These are phyloP conservation scores for Macquaria australasica DNA, from an alignment of 2,113 vertebrate genomes.

Conservation along the genomic window DNA sequence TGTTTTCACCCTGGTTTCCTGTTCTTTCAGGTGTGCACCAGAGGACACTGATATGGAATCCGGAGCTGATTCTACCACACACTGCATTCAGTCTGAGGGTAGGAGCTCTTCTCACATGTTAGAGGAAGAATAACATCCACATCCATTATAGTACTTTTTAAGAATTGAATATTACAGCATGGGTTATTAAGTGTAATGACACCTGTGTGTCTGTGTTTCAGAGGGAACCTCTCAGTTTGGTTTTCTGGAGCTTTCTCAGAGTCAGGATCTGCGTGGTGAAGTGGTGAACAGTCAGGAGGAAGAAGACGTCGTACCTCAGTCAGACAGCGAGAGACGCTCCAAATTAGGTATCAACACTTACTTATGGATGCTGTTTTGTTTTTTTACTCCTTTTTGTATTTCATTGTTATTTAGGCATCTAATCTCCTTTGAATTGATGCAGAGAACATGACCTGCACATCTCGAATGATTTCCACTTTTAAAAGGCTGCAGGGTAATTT, in stretches of 20 bases:
- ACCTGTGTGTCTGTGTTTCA: conserved; percentile 36
- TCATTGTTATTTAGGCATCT: not conserved
- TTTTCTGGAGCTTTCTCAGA: conserved; percentile 92
- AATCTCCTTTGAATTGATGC: not conserved
- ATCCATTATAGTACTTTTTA: not conserved
- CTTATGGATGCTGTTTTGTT: not conserved
- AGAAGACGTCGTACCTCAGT: not conserved
- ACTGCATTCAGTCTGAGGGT: conserved; percentile 80
- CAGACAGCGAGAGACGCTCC: conserved; percentile 46
- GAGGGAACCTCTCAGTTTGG: conserved; percentile 89
- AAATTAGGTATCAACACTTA: conserved; percentile 40
- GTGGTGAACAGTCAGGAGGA: conserved; percentile 51
- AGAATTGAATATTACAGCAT: fast-evolving
- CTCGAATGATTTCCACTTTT: not conserved
- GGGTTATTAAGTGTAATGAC: not conserved
- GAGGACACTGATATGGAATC: conserved; percentile 73
- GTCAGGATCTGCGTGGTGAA: conserved; percentile 87
- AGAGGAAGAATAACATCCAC: fast-evolving
- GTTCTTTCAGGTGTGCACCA: conserved; percentile 53
- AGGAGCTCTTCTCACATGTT: not conserved
- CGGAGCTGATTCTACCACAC: conserved; percentile 82
- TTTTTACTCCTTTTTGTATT: not conserved
- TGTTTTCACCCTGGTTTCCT: conserved; percentile 4
- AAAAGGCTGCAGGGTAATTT: not conserved
- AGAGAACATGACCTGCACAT: not conserved